Base-by-base conservation (phyloP, 1,140 invertebrate genomes). In the Cydia strobilella region DNA sequence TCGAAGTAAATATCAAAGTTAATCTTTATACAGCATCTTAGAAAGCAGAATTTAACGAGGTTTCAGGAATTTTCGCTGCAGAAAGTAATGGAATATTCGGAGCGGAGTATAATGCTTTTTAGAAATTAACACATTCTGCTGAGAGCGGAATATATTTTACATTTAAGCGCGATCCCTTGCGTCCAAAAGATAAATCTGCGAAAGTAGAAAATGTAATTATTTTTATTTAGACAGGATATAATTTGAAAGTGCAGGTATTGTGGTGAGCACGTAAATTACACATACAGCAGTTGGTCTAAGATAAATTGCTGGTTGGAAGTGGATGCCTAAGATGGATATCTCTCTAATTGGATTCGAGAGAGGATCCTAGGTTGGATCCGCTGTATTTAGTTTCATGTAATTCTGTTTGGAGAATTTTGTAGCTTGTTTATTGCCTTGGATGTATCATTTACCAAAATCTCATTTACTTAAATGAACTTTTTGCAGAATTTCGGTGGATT, bases 321-420 rank as follows among this genome's bases (percentile, higher is more conserved):
- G 65, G 65, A 69, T 69, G 65, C 35, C 65, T 69, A 69, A 69
- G 65, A 69, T 69, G 65, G 65, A 69, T 69, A 69, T 69, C 65
- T 69, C 65, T 69, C 65, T 69, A 69, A 69, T 69, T 69, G 65
- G 65, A 69, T 69, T 69, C 31, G n/a, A 27, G 63, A 15, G 63
- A 66, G 35, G 65, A 35, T 69, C 15, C 65, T 42, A 42, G 27
- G 31, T 35, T 69, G 5, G 65, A 69, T 69, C 31, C 35, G 65
- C n/a, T 10, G 27, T 39, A 69, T 69, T 69, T n/a, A 69, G 31
- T 69, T 69, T 69, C 15, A 69, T 69, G 65, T 65, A 65, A 35
- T 42, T 35, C n/a, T 35, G 65, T 18, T 69, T 69, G 31, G 65
- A 35, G 27, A 69, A 69, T 5, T 39, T 69, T 35, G 42, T 69